Base-by-base conservation (phyloP, 2,797 vertebrate genomes). In the Gallinago stenura region DNA sequence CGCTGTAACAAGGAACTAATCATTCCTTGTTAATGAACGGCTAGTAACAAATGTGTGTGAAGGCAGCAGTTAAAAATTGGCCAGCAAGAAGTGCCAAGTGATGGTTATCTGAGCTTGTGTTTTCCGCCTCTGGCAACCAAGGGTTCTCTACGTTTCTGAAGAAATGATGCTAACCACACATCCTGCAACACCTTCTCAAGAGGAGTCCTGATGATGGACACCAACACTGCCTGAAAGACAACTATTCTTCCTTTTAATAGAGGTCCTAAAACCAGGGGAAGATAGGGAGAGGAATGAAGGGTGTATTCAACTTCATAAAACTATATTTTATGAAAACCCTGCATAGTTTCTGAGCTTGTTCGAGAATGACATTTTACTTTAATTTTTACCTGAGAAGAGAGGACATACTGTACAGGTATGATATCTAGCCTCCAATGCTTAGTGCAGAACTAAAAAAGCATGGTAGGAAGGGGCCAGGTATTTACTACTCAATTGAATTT, bases 371-470 rank as follows among this genome's bases (percentile, higher is more conserved):
- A 37, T 81, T 69, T 75, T 33, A 30, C 25, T 70, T 78, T 53
- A 31, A 45, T 65, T 85, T 92, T 89, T 82, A 87, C 76, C 46
- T 30, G 26, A 82, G 58, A 86, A 87, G 68, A 84, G 75, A 79
- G 62, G 19, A 60, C 18, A 37, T 30, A 15, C 10, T 51, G 19
- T n/a, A 39, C 39, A 64, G 28, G 54, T 80, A 31, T 35, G 78
- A 26, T 31, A 78, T 37, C 43, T 73, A 66, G 30, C 35, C n/a
- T 87, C 25, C 35, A 39, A 8, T 50, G 53, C 39, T 80, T 78
- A 51, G 15, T 35, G 71, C 1, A 75, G 65, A 83, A 62, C 43
- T 76, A 88, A 41, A 26, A 77, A 91, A 82, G 15, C 10, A 22
- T 10, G 48, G 21, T 43, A 68, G 56, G 64, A 95, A 77, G 13